Conservation (phyloP, 2,113 vertebrate species). For the Dicrurus megarhynchus region DNA sequence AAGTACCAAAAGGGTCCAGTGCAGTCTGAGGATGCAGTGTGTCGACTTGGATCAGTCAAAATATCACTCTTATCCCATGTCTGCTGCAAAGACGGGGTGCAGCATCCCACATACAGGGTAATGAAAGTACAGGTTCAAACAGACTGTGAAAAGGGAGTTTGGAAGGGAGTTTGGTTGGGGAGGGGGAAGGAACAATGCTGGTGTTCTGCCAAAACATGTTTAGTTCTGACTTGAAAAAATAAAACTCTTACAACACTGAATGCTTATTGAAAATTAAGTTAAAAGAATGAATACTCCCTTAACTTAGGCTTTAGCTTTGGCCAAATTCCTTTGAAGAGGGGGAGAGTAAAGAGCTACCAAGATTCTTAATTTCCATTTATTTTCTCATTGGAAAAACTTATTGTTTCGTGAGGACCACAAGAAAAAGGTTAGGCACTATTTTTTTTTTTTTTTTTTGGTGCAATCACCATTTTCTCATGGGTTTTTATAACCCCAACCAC, state of each 20-base stretch:
- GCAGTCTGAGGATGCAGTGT: not conserved
- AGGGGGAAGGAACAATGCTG: not conserved
- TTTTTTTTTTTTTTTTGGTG: not conserved
- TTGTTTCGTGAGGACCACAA: not conserved
- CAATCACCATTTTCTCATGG: not conserved
- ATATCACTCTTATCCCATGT: not conserved
- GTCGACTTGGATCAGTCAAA: not conserved
- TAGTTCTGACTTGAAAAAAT: not conserved
- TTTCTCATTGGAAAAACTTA: not conserved
- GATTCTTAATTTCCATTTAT: not conserved
- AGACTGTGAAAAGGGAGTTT: not conserved
- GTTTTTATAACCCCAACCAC: not conserved
- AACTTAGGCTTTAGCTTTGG: not conserved
- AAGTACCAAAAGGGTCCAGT: not conserved
- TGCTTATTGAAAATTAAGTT: not conserved
- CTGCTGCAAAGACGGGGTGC: accelerated
- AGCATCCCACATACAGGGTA: not conserved
- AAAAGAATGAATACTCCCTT: not conserved
- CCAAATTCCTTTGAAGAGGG: not conserved
- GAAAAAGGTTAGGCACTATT: not conserved
- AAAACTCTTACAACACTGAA: not conserved
- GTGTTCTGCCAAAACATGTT: not conserved
- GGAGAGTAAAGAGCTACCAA: not conserved
- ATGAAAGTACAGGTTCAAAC: not conserved
- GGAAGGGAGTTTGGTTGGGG: not conserved